Conservation (phyloP, 2,888 invertebrate species). For the Phengaris arion region DNA sequence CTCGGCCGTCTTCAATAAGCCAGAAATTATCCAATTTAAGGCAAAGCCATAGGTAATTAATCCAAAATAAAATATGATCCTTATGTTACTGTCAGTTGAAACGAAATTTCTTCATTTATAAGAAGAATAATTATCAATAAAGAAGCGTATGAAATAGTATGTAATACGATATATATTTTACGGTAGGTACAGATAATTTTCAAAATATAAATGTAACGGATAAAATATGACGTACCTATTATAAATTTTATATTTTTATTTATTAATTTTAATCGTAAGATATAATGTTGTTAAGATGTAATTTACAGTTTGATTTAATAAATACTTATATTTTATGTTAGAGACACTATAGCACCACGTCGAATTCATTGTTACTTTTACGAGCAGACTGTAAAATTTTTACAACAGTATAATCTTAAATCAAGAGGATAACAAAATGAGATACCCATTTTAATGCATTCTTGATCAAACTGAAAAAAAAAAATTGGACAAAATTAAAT, state of each 20-base stretch:
- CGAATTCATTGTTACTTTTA: slow-evolving; percentile 18
- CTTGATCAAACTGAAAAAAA: neutral
- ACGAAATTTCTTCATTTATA: neutral
- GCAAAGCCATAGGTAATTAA: neutral
- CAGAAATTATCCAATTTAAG: slow-evolving; percentile 5
- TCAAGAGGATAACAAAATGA: slow-evolving; percentile 10
- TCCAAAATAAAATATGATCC: neutral
- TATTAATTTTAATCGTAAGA: neutral
- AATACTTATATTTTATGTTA: neutral
- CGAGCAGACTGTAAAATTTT: slow-evolving; percentile 8
- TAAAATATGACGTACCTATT: too few relatives aligned
- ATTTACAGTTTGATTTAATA: neutral
- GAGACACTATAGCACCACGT: neutral
- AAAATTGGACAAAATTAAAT: too few relatives aligned
- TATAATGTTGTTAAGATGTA: too few relatives aligned
- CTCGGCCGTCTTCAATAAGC: neutral
- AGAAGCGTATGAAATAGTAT: neutral
- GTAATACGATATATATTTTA: too few relatives aligned
- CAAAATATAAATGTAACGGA: neutral
- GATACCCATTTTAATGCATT: neutral
- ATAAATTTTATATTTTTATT: neutral
- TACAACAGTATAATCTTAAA: slow-evolving; percentile 21
- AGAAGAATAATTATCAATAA: neutral
- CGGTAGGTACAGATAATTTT: neutral
- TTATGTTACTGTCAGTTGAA: neutral